Percentiles rank a stretch among this genome's conserved stretches.
Conservation (phyloP, 92 coral and sea anemone species). For the Porites evermanni region DNA sequence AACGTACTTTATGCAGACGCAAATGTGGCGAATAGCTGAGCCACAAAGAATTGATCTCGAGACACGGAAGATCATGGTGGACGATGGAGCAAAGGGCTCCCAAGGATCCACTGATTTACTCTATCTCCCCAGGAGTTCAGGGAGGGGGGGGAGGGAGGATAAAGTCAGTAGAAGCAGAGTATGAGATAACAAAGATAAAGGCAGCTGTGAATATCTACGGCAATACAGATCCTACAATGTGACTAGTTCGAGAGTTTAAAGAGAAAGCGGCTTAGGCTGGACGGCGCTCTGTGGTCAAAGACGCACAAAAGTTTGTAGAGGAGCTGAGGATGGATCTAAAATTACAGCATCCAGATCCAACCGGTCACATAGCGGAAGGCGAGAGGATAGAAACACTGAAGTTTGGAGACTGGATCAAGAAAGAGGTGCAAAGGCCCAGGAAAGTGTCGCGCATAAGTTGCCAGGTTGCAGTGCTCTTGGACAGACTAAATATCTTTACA, state of each 20-base stretch:
- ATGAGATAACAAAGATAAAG: slow-evolving; percentile 25
- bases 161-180: slow-evolving; percentile 1
- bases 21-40: slow-evolving; percentile 13
- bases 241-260: slow-evolving; percentile 22
- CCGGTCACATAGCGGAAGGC: background rate
- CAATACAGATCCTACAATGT: background rate
- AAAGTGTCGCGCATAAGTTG: no score
- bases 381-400: background rate
- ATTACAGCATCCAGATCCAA: background rate
- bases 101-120: slow-evolving; percentile 6
- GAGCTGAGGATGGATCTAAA: slow-evolving; percentile 3
- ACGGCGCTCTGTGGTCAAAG: background rate
- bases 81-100: slow-evolving; percentile 3
- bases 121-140: slow-evolving; percentile 1
- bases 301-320: background rate
- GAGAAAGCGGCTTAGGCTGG: background rate
- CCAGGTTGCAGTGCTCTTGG: no score
- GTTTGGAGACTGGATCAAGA: background rate
- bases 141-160: slow-evolving; percentile 3
- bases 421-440: background rate
- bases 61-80: slow-evolving; percentile 38
- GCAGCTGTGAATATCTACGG: slow-evolving; percentile 1
- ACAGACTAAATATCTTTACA: no score
- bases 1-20: background rate
- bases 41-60: slow-evolving; percentile 41